Conservation (phyloP, 2,797 vertebrate genomes). For the Varecia variegata region DNA sequence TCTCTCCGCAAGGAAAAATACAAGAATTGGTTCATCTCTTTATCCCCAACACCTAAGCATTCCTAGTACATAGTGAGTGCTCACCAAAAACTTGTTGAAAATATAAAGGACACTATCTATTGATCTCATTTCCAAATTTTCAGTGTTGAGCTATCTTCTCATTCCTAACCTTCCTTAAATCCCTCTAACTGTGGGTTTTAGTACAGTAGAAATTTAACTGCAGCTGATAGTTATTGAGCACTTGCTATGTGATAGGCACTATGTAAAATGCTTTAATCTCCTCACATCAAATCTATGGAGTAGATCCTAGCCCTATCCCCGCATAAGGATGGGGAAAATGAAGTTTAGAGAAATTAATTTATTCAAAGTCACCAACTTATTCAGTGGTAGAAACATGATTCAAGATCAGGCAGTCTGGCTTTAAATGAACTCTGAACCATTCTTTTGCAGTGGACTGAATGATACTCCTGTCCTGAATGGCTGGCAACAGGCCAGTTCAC, state of each 20-base stretch:
- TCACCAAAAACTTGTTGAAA: not conserved
- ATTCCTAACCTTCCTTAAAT: not conserved
- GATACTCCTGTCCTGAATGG: not conserved
- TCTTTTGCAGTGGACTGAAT: not conserved
- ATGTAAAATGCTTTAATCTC: not conserved
- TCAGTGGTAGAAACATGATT: not conserved
- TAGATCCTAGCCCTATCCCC: not conserved
- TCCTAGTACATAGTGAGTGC: not conserved
- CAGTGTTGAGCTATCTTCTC: not conserved
- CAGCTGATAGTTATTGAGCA: not conserved
- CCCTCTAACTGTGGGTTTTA: not conserved
- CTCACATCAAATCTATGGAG: not conserved
- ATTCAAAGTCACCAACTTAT: not conserved
- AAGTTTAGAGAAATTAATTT: slow-evolving; percentile 12
- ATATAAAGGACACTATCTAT: not conserved
- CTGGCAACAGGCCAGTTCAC: not conserved
- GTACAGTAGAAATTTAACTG: not conserved
- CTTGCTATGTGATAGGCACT: not conserved
- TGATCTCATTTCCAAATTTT: not conserved
- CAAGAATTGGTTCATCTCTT: not conserved
- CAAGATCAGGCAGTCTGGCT: not conserved
- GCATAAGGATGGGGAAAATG: not conserved
- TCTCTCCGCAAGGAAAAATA: not conserved
- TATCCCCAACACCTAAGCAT: not conserved
- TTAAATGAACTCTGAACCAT: not conserved